Conservation (phyloP, 2,113 vertebrate species). For the Lutjanus erythropterus region DNA sequence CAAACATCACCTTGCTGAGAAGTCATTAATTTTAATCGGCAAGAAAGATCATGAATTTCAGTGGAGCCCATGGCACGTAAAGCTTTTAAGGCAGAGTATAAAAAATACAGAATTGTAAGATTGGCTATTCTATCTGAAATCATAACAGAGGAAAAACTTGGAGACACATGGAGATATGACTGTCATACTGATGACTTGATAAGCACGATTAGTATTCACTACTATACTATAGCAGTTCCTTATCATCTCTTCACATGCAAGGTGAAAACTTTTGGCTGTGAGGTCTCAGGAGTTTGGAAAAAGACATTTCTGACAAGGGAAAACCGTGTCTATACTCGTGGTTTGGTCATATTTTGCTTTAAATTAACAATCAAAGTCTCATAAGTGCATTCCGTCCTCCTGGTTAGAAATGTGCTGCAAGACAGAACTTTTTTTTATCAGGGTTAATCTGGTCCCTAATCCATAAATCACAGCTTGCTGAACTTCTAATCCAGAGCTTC, state of each 20-base stretch:
- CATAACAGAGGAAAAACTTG: neutral
- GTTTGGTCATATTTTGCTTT: neutral
- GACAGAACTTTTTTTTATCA: neutral
- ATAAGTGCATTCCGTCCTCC: neutral
- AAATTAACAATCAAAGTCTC: neutral
- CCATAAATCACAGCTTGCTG: constrained; percentile 10
- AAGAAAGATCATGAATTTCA: constrained; percentile 2
- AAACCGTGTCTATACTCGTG: neutral
- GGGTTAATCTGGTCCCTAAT: constrained; percentile 17
- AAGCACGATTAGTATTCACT: constrained; percentile 25
- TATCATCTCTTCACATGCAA: neutral
- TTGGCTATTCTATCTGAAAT: neutral
- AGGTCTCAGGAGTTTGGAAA: neutral
- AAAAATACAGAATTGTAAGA: neutral
- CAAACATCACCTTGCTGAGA: neutral
- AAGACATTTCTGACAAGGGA: neutral
- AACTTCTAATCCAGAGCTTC: constrained; percentile 8
- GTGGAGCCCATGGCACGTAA: neutral
- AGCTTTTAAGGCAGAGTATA: neutral
- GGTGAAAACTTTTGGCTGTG: neutral
- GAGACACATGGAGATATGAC: neutral
- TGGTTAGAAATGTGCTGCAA: constrained; percentile 16
- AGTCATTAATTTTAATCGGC: neutral
- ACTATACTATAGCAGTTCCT: neutral
- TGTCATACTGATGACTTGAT: constrained; percentile 12